Conservation (phyloP, 30 jellyfish, hydroid and myxozoan species). For the Aurelia aurita complex sp. Pacific region DNA sequence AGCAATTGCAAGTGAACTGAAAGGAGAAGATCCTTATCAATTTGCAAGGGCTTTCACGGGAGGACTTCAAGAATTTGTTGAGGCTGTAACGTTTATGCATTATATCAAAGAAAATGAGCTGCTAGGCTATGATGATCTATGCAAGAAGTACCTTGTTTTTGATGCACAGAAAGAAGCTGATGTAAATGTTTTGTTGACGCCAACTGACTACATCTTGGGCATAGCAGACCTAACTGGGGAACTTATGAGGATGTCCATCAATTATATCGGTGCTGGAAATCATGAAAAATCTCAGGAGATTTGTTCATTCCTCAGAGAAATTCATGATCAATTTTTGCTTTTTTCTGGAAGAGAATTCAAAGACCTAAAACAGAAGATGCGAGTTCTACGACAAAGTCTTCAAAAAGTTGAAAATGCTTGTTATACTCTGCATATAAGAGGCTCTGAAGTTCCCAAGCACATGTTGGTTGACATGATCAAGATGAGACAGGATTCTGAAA, state of each 20-base stretch:
- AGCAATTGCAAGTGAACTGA: slow-evolving; percentile 62
- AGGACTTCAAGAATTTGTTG: slow-evolving; percentile 91
- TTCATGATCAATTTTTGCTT: slow-evolving; percentile 62
- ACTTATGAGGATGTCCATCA: slow-evolving; percentile 81
- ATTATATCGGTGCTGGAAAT: slow-evolving; percentile 69
- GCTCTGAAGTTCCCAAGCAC: slow-evolving; percentile 80
- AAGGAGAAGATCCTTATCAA: slow-evolving; percentile 61
- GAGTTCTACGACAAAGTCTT: slow-evolving; percentile 72
- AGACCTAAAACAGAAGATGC: slow-evolving; percentile 62
- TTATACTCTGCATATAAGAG: slow-evolving; percentile 74
- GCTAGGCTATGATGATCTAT: slow-evolving; percentile 55
- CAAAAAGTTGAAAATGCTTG: slow-evolving; percentile 82
- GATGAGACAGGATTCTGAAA: not conserved
- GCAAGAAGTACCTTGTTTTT: slow-evolving; percentile 30
- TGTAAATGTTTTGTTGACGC: slow-evolving; percentile 40
- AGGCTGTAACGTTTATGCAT: slow-evolving; percentile 79
- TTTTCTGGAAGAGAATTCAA: slow-evolving; percentile 54
- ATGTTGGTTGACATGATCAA: slow-evolving; percentile 62
- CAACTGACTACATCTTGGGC: slow-evolving; percentile 79
- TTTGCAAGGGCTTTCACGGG: slow-evolving; percentile 75
- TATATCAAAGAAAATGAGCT: slow-evolving; percentile 44
- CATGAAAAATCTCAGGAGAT: slow-evolving; percentile 49
- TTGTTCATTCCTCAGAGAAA: slow-evolving; percentile 50
- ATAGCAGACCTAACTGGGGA: slow-evolving; percentile 97
- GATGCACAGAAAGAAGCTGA: slow-evolving; percentile 13